Evolutionary conservation across 2,113 vertebrate genomes (phyloP).

Genomic region (Oncorhynchus nerka): DNA sequence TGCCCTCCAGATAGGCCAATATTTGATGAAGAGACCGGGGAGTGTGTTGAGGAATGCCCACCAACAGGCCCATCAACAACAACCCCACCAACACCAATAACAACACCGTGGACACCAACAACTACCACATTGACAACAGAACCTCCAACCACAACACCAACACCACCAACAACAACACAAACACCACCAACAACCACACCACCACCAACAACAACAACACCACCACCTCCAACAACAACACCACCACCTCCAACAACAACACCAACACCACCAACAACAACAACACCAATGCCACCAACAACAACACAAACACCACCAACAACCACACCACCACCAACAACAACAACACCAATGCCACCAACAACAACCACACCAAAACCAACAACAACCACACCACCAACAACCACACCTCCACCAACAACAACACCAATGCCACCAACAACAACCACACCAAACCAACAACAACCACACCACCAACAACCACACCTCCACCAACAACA

Average conservation of each 20-base stretch:
- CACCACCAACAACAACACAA: too few species aligned
- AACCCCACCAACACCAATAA: not conserved
- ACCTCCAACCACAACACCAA: not conserved
- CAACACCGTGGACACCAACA: not conserved
- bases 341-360: not conserved
- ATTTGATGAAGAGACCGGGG: constrained; percentile 79
- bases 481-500: fast-evolving
- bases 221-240: fast-evolving
- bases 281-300: not conserved
- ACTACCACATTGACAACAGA: not conserved
- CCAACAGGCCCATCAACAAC: constrained; percentile 10
- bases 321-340: fast-evolving
- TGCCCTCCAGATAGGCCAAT: constrained; percentile 82
- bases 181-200: not conserved
- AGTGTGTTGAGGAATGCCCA: constrained; percentile 74
- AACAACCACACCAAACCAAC: too few species aligned
- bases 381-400: too few species aligned
- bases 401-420: not conserved
- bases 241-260: fast-evolving
- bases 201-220: not conserved
- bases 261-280: not conserved
- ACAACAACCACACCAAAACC: not conserved
- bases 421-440: not conserved
- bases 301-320: fast-evolving
- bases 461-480: too few species aligned